Conservation (phyloP, 2,888 invertebrate species). For the Podabrus alpinus region DNA sequence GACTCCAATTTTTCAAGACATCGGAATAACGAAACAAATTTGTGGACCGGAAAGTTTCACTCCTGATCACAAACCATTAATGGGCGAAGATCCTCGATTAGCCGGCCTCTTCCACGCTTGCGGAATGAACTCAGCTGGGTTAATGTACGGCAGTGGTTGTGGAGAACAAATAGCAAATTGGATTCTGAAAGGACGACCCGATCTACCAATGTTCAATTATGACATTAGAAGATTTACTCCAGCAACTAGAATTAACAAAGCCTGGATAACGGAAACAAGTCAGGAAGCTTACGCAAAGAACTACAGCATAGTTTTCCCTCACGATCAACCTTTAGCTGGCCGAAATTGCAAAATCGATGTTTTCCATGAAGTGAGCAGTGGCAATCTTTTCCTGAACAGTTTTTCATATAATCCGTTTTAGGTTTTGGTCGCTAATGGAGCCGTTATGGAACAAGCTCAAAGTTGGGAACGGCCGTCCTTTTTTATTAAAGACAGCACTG, state of each 20-base stretch:
- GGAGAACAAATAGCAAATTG: constrained; percentile 84
- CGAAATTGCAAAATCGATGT: constrained; percentile 71
- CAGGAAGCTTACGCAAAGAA: constrained; percentile 91
- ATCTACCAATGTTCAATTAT: constrained; percentile 83
- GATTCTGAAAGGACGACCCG: constrained; percentile 82
- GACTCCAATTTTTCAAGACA: constrained; percentile 72
- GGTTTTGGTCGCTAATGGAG: constrained; percentile 72
- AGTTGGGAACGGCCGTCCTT: constrained; percentile 91
- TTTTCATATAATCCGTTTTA: constrained; percentile 8
- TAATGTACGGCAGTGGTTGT: constrained; percentile 90
- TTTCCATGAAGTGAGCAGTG: constrained; percentile 63
- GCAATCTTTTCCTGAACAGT: background rate
- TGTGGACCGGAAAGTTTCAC: constrained; percentile 93
- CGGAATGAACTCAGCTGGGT: constrained; percentile 89
- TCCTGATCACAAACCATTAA: constrained; percentile 85
- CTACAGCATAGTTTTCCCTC: constrained; percentile 80
- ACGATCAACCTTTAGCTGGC: constrained; percentile 83
- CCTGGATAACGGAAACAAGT: constrained; percentile 81
- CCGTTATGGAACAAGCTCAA: constrained; percentile 85
- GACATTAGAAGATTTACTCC: constrained; percentile 84
- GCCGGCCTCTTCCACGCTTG: constrained; percentile 76
- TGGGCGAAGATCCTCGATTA: constrained; percentile 76
- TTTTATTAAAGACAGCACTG: constrained; percentile 63
- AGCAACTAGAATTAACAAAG: constrained; percentile 68
- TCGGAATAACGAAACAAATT: constrained; percentile 83